Percentiles rank a stretch among this genome's conserved stretches.
phyloP scores from a whole-genome alignment of 2,797 vertebrate genomes.

The Thunnus albacares region DNA sequence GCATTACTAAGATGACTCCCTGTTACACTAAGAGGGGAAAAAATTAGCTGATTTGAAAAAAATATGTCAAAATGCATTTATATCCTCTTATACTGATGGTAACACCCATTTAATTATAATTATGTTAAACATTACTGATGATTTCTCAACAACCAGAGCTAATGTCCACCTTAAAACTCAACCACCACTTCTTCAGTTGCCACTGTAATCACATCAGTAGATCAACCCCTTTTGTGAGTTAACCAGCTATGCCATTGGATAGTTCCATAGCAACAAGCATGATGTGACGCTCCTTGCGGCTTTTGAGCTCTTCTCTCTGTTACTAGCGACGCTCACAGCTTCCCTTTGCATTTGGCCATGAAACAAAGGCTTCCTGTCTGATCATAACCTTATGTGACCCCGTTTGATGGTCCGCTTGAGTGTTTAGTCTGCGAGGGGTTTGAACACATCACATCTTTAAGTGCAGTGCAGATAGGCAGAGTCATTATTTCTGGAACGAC shows the following conservation, averaged over 20 bases:
- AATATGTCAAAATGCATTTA: too few relatives aligned
- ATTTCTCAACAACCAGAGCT: background rate
- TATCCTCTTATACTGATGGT: background rate
- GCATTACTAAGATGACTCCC: background rate
- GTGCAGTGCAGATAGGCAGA: background rate
- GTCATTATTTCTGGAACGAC: background rate
- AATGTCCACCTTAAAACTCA: background rate
- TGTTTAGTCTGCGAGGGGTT: background rate
- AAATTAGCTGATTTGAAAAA: background rate
- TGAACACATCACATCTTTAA: background rate
- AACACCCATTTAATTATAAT: too few relatives aligned
- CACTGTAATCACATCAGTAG: background rate
- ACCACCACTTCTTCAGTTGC: background rate
- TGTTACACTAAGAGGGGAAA: background rate
- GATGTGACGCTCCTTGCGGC: constrained; percentile 35
- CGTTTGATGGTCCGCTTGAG: constrained; percentile 36
- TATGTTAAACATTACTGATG: background rate
- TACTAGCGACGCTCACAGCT: constrained; percentile 4
- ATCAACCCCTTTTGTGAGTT: constrained; percentile 5
- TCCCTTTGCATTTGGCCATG: constrained; percentile 31
- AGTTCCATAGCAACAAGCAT: constrained; percentile 44
- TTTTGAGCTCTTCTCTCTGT: constrained; percentile 43
- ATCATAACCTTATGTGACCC: constrained; percentile 5
- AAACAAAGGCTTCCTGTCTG: constrained; percentile 54
- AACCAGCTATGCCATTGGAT: constrained; percentile 1